Evolutionary conservation across 2,797 vertebrate genomes (phyloP).

Genomic region (Bradypodion pumilum): DNA sequence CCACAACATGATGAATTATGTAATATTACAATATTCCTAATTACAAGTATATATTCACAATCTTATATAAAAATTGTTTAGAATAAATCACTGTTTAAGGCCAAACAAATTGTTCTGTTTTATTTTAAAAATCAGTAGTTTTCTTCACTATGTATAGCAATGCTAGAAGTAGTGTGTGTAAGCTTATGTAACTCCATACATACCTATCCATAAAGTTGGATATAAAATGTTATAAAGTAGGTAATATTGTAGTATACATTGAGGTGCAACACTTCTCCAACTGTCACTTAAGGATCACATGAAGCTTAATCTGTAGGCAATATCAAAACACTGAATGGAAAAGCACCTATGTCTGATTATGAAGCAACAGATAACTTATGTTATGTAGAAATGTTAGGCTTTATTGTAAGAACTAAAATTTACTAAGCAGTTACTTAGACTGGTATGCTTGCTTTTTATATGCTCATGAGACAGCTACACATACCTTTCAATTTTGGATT

Average conservation of each 20-base stretch:
- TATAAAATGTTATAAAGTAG: background rate
- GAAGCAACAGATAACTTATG: too few relatives aligned
- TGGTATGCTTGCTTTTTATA: too few relatives aligned
- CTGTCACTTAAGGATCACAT: too few relatives aligned
- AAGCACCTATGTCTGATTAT: too few relatives aligned
- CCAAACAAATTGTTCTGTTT: background rate
- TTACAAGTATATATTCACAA: constrained; percentile 23
- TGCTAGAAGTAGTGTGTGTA: background rate
- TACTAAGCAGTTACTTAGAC: too few relatives aligned
- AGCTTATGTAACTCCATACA: too few relatives aligned
- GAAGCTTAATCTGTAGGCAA: too few relatives aligned
- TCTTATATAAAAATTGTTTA: background rate
- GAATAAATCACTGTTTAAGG: constrained; percentile 6
- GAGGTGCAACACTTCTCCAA: background rate
- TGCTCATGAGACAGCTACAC: too few relatives aligned
- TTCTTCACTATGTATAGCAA: background rate
- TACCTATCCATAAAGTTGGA: background rate
- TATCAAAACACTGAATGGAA: too few relatives aligned
- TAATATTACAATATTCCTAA: constrained; percentile 28
- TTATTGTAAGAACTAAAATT: too few relatives aligned
- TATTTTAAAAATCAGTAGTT: background rate
- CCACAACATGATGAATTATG: constrained; percentile 23
- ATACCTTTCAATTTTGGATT: too few relatives aligned
- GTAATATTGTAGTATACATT: background rate
- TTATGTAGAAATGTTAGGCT: too few relatives aligned